Base-by-base conservation (phyloP, 2,797 vertebrate genomes). In the Lophotriccus pileatus region DNA sequence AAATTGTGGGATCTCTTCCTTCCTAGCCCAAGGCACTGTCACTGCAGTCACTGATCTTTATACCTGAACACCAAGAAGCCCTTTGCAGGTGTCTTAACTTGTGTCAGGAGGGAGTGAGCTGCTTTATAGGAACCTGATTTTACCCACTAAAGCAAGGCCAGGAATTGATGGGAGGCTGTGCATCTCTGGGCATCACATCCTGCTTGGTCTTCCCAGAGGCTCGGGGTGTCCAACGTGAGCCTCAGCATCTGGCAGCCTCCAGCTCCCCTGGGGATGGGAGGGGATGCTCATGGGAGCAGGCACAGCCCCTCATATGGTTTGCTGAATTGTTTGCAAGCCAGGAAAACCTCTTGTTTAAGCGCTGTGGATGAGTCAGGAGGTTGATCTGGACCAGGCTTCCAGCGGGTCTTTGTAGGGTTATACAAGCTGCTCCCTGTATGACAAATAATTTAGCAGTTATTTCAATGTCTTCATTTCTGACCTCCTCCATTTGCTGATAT, bases 131-230 rank as follows among this genome's bases (percentile, higher is more conserved):
- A 78, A 8, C 0, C 2, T 24, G 55, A 20, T 89, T 84, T 49
- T 78, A 28, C 41, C n/a, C 24, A 6, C 49, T 60, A 17, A 16
- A 87, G 55, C 50, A 58, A 76, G 66, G 73, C 12, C 30, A 36
- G 68, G 58, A 22, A 14, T n/a, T 3, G 4, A 0, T 0, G 5
- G 28, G 41, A 64, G 34, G 28, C 72, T 32, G 17, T 7, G 2
- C 41, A 8, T 5, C 49, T 39, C 59, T 3, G 1, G 49, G 37
- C 41, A 12, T 39, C 9, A 1, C 4, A 4, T 86, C 68, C 44
- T 47, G n/a, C 60, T 50, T 58, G 34, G 7, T 60, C 22, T 82
- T 74, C 47, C 34, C n/a, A 10, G 62, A 52, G 22, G 43, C 24
- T 68, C 2, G 8, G 43, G 56, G 49, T 76, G 63, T 36, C 64